Percentiles rank a stretch among this genome's conserved stretches.
These are phyloP conservation scores for Diabrotica balteata DNA, from an alignment of 2,888 invertebrate species.

Conservation along the genomic window DNA sequence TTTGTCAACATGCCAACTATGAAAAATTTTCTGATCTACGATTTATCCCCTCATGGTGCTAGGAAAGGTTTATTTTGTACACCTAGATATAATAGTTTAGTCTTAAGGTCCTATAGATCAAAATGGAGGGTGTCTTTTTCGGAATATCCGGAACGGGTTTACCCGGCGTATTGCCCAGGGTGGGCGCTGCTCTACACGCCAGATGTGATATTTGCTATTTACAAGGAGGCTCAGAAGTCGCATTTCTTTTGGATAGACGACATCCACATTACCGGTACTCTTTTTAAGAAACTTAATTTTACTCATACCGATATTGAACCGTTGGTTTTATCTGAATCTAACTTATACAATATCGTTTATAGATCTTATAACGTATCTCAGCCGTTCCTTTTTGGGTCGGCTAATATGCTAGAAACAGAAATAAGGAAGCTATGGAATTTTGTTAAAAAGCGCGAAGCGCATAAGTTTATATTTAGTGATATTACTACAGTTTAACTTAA, in stretches of 20 bases:
- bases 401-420: conserved; percentile 61
- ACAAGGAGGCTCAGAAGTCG: conserved; percentile 63
- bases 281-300: conserved; percentile 66
- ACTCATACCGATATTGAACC: conserved; percentile 60
- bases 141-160: conserved; percentile 70
- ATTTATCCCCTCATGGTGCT: conserved; percentile 68
- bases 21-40: conserved; percentile 65
- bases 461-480: conserved; percentile 38
- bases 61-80: conserved; percentile 71
- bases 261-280: conserved; percentile 71
- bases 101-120: conserved; percentile 66
- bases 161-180: conserved; percentile 81
- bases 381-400: conserved; percentile 65
- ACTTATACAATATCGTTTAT: conserved; percentile 35
- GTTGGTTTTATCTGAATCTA: conserved; percentile 40
- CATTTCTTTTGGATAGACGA: conserved; percentile 80
- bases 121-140: conserved; percentile 79
- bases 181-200: conserved; percentile 68
- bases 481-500: no score
- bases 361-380: conserved; percentile 43
- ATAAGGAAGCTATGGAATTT: conserved; percentile 65
- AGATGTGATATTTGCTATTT: conserved; percentile 63
- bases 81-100: conserved; percentile 48
- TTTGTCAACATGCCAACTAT: conserved; percentile 74
- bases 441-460: conserved; percentile 48